These are phyloP conservation scores for Polypterus bichir DNA, from an alignment of 2,113 vertebrate genomes.

Conservation along the genomic window DNA sequence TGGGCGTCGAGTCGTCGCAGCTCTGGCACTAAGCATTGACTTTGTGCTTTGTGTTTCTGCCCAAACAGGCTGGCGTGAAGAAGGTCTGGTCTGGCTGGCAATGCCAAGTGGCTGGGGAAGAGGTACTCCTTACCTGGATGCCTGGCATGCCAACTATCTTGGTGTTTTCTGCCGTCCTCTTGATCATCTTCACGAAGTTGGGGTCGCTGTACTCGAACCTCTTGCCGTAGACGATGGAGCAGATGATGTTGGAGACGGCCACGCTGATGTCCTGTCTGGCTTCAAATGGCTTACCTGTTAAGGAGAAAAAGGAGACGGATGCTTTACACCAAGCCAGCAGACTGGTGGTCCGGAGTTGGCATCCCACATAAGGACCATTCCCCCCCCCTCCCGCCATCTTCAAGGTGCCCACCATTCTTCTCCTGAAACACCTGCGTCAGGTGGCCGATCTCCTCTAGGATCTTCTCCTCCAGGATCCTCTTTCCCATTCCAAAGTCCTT, in stretches of 20 bases:
- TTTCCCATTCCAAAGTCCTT: conserved; percentile 47
- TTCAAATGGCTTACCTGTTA: conserved; percentile 40
- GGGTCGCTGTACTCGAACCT: conserved; percentile 47
- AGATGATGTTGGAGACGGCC: conserved; percentile 48
- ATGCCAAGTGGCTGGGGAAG: too few species aligned
- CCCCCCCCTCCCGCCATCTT: conserved; percentile 14
- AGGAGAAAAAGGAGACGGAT: neutral
- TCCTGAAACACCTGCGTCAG: conserved; percentile 26
- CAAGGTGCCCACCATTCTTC: neutral
- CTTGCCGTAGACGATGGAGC: conserved; percentile 42
- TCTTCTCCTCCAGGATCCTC: conserved; percentile 29
- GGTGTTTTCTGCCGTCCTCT: conserved; percentile 25
- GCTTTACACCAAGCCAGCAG: neutral
- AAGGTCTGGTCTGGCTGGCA: too few species aligned
- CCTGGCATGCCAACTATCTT: conserved; percentile 19
- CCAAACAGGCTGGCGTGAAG: too few species aligned
- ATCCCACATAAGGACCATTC: neutral
- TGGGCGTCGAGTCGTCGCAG: too few species aligned
- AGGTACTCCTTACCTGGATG: conserved; percentile 25
- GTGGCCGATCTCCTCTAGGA: conserved; percentile 31
- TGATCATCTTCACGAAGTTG: conserved; percentile 30
- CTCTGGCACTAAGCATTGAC: too few species aligned
- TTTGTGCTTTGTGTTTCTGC: too few species aligned
- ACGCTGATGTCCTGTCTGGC: conserved; percentile 25
- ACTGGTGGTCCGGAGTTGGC: too few species aligned